Percentiles rank a stretch among this genome's conserved stretches.
phyloP scores from a whole-genome alignment of 2,888 invertebrate species.

The Microplitis manilae region DNA sequence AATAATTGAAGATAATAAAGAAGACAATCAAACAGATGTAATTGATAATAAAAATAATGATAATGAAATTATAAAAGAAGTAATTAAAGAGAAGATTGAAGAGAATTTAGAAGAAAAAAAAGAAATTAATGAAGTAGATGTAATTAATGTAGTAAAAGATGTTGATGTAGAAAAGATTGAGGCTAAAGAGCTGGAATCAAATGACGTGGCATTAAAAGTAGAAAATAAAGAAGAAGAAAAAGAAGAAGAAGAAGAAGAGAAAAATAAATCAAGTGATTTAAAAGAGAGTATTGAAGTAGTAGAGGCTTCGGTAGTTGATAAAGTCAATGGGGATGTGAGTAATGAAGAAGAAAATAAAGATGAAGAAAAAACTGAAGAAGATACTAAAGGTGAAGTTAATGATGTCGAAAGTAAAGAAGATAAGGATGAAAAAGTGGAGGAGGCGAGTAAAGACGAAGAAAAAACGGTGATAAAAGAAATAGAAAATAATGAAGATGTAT shows the following conservation, averaged over 20 bases:
- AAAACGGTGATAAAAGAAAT: not conserved
- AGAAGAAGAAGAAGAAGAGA: not conserved
- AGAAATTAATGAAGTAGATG: not conserved
- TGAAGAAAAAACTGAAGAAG: slow-evolving; percentile 40
- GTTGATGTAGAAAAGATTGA: slow-evolving; percentile 22
- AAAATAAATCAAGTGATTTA: not conserved
- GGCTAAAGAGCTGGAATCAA: slow-evolving; percentile 38
- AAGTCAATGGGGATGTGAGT: not conserved
- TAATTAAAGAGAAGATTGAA: not conserved
- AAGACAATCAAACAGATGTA: not conserved
- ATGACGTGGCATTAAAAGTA: slow-evolving; percentile 9
- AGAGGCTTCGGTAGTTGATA: not conserved
- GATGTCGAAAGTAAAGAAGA: slow-evolving; percentile 36
- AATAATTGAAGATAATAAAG: slow-evolving; percentile 3
- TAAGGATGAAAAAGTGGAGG: slow-evolving; percentile 34
- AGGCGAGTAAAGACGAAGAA: slow-evolving; percentile 27
- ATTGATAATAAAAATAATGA: not conserved
- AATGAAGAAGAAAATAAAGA: not conserved
- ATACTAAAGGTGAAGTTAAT: slow-evolving; percentile 13
- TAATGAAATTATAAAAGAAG: not conserved
- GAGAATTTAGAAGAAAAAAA: slow-evolving; percentile 11
- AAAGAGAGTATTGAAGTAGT: not conserved
- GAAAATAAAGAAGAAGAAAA: slow-evolving; percentile 29
- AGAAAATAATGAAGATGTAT: slow-evolving; percentile 8
- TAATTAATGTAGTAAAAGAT: slow-evolving; percentile 6